Base-by-base conservation (phyloP, 2,888 invertebrate species). In the Eucriotettix oculatus region DNA sequence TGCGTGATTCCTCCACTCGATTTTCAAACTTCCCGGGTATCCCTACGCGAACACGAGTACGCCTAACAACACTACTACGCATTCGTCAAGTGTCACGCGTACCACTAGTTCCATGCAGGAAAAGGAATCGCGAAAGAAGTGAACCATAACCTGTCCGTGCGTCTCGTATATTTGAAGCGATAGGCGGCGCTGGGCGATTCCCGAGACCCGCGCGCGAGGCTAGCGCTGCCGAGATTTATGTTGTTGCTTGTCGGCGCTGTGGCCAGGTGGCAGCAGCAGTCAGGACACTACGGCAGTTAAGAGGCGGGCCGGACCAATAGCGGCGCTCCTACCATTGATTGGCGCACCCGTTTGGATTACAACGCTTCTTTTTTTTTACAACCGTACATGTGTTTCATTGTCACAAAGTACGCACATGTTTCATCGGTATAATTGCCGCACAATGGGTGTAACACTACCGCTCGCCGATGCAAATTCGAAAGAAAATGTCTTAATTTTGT, bases 331-430 rank as follows among this genome's bases (percentile, higher is more conserved):
- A 42, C 42, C 60, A 60, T 60, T 60, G 60, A 60, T 60, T 60
- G 60, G 60, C 60, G 57, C 60, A 60, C 29, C 29, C 55, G 55
- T 60, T 60, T 52, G 57, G 60, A 60, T 57, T 57, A 42, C 57
- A 29, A 29, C 55, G 40, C 55, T 16, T n/a, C 40, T 55, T 55
- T 55, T 55, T 29, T 29, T 55, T 29, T 55, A n/a, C 55, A 40
- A 55, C 42, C 29, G n/a, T n/a, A 48, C 48, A 48, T 48, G 48
- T 48, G 48, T 48, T 48, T 48, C 48, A n/a, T n/a, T 48, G 48
- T 48, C 48, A 48, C 48, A 48, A 48, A 29, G 14, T 14, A 48
- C n/a, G n/a, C 48, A 48, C 48, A 48, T 48, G 48, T 48, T 48
- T 48, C n/a, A 48, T n/a, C n/a, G n/a, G 48, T 48, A 48, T n/a